These are phyloP conservation scores for Mesochorus sp. DNA, from an alignment of 2,888 invertebrate species.

Conservation along the genomic window DNA sequence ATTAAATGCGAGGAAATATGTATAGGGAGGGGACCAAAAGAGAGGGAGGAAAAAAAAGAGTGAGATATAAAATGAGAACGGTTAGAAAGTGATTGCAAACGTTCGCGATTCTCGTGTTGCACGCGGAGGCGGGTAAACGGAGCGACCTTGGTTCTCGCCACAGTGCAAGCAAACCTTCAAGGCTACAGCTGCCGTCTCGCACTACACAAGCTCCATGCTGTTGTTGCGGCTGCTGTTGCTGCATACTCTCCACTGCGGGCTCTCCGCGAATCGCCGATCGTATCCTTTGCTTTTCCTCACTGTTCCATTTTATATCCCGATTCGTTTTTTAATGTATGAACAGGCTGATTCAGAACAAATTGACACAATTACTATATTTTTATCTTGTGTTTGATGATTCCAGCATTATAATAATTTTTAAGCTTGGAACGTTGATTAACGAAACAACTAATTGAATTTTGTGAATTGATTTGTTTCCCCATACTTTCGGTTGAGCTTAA, in stretches of 20 bases:
- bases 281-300: constrained; percentile 43
- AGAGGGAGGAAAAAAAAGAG: constrained; percentile 8
- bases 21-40: not conserved
- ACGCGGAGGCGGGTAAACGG: constrained; percentile 69
- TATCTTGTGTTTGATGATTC: too few relatives aligned
- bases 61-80: constrained; percentile 56
- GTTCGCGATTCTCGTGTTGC: constrained; percentile 61
- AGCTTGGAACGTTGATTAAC: constrained; percentile 6
- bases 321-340: too few relatives aligned
- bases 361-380: too few relatives aligned
- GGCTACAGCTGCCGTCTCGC: constrained; percentile 67
- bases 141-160: constrained; percentile 73
- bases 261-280: constrained; percentile 31
- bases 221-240: constrained; percentile 31
- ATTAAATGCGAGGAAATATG: not conserved
- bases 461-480: too few relatives aligned
- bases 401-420: too few relatives aligned
- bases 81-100: constrained; percentile 72
- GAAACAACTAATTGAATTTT: too few relatives aligned
- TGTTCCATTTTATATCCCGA: constrained; percentile 48
- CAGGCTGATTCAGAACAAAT: too few relatives aligned
- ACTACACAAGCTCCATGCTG: constrained; percentile 30
- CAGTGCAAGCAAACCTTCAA: constrained; percentile 68
- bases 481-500: too few relatives aligned
- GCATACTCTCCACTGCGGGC: constrained; percentile 5